phyloP scores from a whole-genome alignment of 1,140 invertebrate genomes.

The Eriocheir sinensis region DNA sequence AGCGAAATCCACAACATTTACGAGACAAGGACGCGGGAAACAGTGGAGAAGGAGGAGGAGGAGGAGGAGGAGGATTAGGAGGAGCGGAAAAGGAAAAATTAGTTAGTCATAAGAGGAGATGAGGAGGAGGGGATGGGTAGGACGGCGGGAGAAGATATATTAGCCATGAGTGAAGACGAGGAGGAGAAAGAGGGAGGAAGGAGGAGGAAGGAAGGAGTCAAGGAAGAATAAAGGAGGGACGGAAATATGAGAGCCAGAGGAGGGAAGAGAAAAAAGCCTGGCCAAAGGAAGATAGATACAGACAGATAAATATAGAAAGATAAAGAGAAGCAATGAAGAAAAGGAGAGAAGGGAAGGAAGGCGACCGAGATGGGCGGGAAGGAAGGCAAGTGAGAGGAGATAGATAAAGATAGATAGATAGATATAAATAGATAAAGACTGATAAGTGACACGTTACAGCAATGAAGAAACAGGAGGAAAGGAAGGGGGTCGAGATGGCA shows the following conservation, averaged over 20 bases:
- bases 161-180: neutral
- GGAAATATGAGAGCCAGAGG: neutral
- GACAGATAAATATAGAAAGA: neutral
- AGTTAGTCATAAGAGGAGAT: neutral
- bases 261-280: neutral
- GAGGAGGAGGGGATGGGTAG: constrained; percentile 1
- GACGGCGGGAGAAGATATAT: neutral
- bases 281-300: neutral
- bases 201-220: neutral
- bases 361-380: neutral
- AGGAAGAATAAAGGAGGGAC: neutral
- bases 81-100: too few relatives aligned
- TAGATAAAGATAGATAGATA: neutral
- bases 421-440: too few relatives aligned
- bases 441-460: neutral
- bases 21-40: too few relatives aligned
- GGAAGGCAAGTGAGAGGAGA: neutral
- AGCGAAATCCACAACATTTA: too few relatives aligned
- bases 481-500: neutral
- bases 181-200: neutral
- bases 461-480: neutral
- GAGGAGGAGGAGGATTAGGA: too few relatives aligned
- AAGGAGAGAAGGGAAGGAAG: neutral
- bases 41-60: too few relatives aligned
- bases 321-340: neutral